Evolutionary conservation across 2,888 invertebrate genomes (phyloP).

Genomic region (Macropis europaea): DNA sequence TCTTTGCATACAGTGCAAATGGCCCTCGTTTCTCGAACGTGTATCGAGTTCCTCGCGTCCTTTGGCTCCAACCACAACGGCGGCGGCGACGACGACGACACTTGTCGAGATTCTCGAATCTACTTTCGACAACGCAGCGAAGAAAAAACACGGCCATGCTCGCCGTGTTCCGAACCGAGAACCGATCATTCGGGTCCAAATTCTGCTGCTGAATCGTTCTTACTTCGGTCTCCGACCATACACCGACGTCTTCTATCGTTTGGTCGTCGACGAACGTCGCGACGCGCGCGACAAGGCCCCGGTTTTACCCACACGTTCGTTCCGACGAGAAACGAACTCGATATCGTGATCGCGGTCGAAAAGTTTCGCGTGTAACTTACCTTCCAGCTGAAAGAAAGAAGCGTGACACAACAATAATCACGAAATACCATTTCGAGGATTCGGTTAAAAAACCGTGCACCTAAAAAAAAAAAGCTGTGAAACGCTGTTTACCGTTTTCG

Average conservation of each 20-base stretch:
- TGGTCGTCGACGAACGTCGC: conserved; percentile 1
- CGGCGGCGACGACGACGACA: background rate
- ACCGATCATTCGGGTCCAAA: background rate
- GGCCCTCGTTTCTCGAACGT: conserved; percentile 20
- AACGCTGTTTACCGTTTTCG: background rate
- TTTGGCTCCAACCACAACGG: background rate
- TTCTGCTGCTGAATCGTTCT: conserved; percentile 50
- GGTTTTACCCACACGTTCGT: too few species aligned
- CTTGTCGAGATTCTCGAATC: background rate
- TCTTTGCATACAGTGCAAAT: conserved; percentile 19
- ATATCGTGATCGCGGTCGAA: too few species aligned
- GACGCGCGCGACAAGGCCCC: conserved; percentile 3
- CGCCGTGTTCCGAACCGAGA: background rate
- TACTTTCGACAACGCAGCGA: background rate
- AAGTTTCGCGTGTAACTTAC: conserved; percentile 72
- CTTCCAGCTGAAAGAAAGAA: conserved; percentile 73
- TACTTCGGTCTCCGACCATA: conserved; percentile 57
- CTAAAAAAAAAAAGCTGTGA: background rate
- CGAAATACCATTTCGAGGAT: too few species aligned
- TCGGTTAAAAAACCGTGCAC: too few species aligned
- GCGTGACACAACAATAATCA: conserved; percentile 28
- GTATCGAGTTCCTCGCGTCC: conserved; percentile 12
- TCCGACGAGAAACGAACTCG: too few species aligned
- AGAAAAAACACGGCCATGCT: background rate
- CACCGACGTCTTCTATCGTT: conserved; percentile 15